These are phyloP conservation scores for Cerastis leucographa DNA, from an alignment of 2,888 invertebrate species.

Conservation along the genomic window DNA sequence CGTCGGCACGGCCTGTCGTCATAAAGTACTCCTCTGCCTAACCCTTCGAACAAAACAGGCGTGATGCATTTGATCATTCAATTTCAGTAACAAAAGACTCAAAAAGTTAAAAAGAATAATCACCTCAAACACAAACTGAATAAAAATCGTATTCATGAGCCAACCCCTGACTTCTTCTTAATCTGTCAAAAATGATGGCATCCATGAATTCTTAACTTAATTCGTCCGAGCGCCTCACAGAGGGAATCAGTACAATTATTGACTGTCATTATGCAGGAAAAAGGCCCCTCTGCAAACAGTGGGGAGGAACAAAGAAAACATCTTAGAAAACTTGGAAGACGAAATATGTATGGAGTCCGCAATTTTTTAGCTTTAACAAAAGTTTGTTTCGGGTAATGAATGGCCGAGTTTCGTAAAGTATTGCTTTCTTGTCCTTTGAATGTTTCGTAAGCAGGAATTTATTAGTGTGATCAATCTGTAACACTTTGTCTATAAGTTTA, in stretches of 20 bases:
- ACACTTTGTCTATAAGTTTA: conserved; percentile 8
- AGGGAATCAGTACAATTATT: conserved; percentile 70
- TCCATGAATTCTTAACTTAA: conserved; percentile 69
- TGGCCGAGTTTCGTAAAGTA: conserved; percentile 28
- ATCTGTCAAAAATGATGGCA: conserved; percentile 67
- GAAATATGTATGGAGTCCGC: conserved; percentile 47
- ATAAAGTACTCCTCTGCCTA: not conserved
- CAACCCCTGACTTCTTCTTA: conserved; percentile 51
- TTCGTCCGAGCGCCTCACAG: conserved; percentile 55
- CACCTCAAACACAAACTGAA: conserved; percentile 37
- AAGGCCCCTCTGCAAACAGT: conserved; percentile 68
- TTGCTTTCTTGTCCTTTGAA: conserved; percentile 20
- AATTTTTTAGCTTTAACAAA: conserved; percentile 29
- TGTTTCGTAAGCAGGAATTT: conserved; percentile 14
- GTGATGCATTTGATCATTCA: conserved; percentile 6
- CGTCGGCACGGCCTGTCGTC: too few species aligned
- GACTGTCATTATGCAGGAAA: conserved; percentile 73
- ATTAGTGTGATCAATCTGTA: conserved; percentile 8
- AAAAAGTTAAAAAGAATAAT: conserved; percentile 40
- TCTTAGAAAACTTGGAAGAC: conserved; percentile 53
- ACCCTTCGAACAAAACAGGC: not conserved
- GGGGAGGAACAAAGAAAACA: conserved; percentile 65
- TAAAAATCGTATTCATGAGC: conserved; percentile 61
- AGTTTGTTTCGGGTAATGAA: conserved; percentile 33
- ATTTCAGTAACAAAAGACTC: conserved; percentile 30